These are phyloP conservation scores for Peromyscus nudipes DNA, from an alignment of 2,797 vertebrate genomes.

Conservation along the genomic window DNA sequence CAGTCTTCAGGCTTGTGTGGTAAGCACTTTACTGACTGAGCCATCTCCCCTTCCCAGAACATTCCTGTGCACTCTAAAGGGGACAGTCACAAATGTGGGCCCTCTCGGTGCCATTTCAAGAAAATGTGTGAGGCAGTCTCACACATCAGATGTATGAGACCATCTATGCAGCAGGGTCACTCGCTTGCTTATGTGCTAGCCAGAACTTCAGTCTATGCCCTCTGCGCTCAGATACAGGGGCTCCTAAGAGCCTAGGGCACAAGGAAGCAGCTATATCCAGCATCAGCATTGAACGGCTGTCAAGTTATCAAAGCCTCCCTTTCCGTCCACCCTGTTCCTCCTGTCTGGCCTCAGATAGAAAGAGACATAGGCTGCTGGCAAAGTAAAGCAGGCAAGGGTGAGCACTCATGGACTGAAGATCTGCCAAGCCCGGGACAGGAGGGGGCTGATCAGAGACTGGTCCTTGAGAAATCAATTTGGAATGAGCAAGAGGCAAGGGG, in stretches of 20 bases:
- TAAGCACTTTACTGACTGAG: neutral
- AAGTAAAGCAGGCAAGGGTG: neutral
- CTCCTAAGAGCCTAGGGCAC: neutral
- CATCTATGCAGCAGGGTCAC: neutral
- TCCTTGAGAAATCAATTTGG: neutral
- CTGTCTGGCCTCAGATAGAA: neutral
- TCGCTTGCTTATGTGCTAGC: neutral
- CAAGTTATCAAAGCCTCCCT: neutral
- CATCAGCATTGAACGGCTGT: neutral
- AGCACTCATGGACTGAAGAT: neutral
- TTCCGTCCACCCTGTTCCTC: neutral
- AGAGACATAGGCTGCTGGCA: neutral
- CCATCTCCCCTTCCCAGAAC: neutral
- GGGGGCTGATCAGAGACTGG: neutral
- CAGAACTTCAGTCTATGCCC: neutral
- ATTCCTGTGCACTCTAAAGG: neutral
- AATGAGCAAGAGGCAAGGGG: neutral
- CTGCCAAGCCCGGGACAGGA: neutral
- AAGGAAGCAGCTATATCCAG: neutral
- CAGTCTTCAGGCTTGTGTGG: neutral
- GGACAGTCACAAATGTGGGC: slow-evolving; percentile 12
- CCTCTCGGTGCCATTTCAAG: neutral
- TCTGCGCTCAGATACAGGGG: neutral
- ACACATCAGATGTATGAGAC: neutral
- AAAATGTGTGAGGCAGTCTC: neutral